Evolutionary conservation across 2,888 invertebrate species (phyloP), one percentile per base, ranked within the genome.

Genomic region (Cataglyphis albicans): DNA sequence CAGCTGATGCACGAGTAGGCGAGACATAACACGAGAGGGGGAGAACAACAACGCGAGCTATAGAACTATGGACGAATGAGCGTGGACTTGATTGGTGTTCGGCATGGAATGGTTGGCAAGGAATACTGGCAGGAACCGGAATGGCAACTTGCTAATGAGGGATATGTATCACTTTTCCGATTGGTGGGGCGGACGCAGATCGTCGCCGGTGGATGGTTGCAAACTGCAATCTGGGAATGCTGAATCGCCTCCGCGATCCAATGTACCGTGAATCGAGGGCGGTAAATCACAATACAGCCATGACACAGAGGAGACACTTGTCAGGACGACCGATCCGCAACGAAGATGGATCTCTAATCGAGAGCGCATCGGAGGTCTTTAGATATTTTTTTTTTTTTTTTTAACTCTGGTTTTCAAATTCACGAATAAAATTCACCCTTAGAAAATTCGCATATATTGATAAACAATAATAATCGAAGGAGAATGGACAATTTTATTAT

Each of bases 141-240:
- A 85, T 82, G 89, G 86, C 84, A 89, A 86, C 89, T 88, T 87
- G 89, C 86, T 89, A 89, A 89, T 89, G 89, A 89, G 88, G 81
- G 86, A 81, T 84, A 83, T 87, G 84, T 86, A 89, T 89, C 89
- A 89, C 90, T 90, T 88, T 88, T 87, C 89, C 88, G 86, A 89
- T 89, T 88, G 82, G 78, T 84, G 89, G 87, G 84, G 84, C 78
- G 86, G 86, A 82, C 75, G 83, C 87, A 83, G 82, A 83, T 84
- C 88, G 88, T 72, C 64, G 86, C 82, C 81, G 86, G 85, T 89
- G 86, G 89, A 89, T 89, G 89, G 90, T 87, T 87, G 88, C 65
- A 88, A 82, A 87, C 86, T 83, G 86, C 90, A 87, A 88, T 86
- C 87, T 85, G 87, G 89, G 86, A 90, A 87, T 78, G 90, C 89